Evolutionary conservation across 2,797 vertebrate genomes (phyloP).

Genomic region (Malurus splendens): DNA sequence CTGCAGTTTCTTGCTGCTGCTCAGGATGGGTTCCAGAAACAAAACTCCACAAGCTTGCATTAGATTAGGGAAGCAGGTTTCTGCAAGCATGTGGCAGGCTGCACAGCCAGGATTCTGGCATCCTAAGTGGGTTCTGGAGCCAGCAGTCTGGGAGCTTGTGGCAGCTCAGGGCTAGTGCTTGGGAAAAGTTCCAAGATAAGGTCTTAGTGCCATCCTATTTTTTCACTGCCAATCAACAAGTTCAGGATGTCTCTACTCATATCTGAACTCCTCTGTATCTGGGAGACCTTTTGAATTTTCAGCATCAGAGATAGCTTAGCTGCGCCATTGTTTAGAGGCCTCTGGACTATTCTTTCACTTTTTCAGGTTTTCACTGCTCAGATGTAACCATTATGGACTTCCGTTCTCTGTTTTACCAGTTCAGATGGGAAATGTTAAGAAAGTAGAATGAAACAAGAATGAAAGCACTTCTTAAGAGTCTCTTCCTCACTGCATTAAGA

Average conservation of each 20-base stretch:
- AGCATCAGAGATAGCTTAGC: background rate
- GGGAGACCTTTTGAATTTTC: background rate
- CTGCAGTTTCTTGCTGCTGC: background rate
- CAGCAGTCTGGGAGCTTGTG: conserved; percentile 23
- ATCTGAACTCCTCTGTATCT: background rate
- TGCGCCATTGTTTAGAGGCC: background rate
- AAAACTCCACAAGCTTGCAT: conserved; percentile 21
- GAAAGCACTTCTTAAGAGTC: conserved; percentile 1
- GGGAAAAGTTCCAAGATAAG: background rate
- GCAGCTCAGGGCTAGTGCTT: background rate
- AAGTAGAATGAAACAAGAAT: background rate
- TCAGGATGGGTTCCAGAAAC: conserved; percentile 16
- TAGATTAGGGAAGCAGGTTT: conserved; percentile 47
- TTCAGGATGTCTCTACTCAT: background rate
- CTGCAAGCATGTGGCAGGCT: conserved; percentile 31
- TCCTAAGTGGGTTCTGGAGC: conserved; percentile 23
- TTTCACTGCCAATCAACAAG: background rate
- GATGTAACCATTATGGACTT: background rate
- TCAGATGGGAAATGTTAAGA: background rate
- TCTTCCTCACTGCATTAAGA: conserved; percentile 34
- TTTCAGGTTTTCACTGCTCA: background rate
- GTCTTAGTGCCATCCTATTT: background rate
- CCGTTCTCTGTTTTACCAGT: background rate
- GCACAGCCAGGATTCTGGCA: conserved; percentile 19
- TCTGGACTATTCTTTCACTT: background rate